These are phyloP conservation scores for Telmatochromis sp. DNA, from an alignment of 2,113 vertebrate species.

Conservation along the genomic window DNA sequence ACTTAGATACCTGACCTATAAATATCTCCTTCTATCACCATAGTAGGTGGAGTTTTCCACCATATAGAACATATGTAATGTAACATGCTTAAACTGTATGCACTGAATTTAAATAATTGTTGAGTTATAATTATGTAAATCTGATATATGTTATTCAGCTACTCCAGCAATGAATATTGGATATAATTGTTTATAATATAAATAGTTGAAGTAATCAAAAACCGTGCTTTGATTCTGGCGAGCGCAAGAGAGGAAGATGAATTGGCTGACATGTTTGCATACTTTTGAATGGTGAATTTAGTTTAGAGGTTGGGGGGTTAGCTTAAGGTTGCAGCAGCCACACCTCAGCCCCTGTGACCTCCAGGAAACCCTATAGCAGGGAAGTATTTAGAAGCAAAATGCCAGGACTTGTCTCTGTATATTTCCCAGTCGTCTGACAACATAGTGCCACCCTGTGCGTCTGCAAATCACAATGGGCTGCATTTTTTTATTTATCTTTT, in stretches of 20 bases:
- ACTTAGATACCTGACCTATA: neutral
- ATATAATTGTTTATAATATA: neutral
- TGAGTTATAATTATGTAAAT: neutral
- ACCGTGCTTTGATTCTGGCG: neutral
- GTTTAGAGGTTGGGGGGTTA: constrained; percentile 48
- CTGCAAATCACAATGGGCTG: neutral
- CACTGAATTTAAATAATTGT: neutral
- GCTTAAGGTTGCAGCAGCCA: constrained; percentile 24
- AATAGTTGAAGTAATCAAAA: neutral
- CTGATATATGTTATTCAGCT: neutral
- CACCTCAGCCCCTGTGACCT: constrained; percentile 46
- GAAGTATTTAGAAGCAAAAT: constrained; percentile 49
- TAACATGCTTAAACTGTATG: neutral
- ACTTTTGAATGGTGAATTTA: constrained; percentile 48
- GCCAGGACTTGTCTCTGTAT: constrained; percentile 29
- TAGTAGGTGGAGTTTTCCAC: neutral
- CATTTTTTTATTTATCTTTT: neutral
- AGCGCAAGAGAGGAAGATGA: constrained; percentile 9
- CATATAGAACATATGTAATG: neutral
- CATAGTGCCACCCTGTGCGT: neutral
- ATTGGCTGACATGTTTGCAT: constrained; percentile 56
- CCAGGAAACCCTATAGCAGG: constrained; percentile 36
- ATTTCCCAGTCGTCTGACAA: constrained; percentile 4
- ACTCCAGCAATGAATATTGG: neutral
- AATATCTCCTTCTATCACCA: neutral